A percentile compares a stretch with the other conserved stretches of the same genome.
Evolutionary conservation across 92 coral and sea anemone genomes (phyloP).

Genomic region (Muricea muricata): DNA sequence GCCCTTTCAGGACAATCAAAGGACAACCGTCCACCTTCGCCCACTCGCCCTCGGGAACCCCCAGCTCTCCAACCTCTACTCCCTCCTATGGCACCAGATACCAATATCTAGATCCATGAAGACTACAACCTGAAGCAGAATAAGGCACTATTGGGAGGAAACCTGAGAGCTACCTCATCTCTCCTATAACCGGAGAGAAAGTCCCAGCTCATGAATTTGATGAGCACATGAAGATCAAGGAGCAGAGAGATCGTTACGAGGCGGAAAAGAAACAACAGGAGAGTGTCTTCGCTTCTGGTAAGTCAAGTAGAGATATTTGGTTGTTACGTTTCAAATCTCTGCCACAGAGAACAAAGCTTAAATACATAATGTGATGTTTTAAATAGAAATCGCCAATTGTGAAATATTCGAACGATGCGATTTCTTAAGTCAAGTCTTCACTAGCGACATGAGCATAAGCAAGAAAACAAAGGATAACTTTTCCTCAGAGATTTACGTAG

Average conservation of each 20-base stretch:
- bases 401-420: too few relatives aligned
- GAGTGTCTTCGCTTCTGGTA: constrained; percentile 95
- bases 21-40: constrained; percentile 75
- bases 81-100: constrained; percentile 93
- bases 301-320: too few relatives aligned
- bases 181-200: constrained; percentile 98
- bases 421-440: too few relatives aligned
- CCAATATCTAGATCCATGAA: constrained; percentile 86
- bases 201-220: constrained; percentile 95
- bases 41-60: constrained; percentile 87
- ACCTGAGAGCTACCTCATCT: constrained; percentile 89
- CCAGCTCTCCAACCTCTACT: constrained; percentile 91
- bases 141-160: constrained; percentile 62
- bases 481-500: too few relatives aligned
- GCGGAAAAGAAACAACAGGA: constrained; percentile 93
- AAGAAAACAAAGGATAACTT: too few relatives aligned
- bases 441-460: too few relatives aligned
- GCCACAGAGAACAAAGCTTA: too few relatives aligned
- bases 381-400: too few relatives aligned
- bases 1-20: constrained; percentile 58
- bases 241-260: constrained; percentile 88
- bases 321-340: too few relatives aligned
- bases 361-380: too few relatives aligned
- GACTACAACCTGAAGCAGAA: constrained; percentile 96
- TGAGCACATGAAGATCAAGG: constrained; percentile 99